Base-by-base conservation (phyloP, 2,797 vertebrate species). In the Spizella passerina region DNA sequence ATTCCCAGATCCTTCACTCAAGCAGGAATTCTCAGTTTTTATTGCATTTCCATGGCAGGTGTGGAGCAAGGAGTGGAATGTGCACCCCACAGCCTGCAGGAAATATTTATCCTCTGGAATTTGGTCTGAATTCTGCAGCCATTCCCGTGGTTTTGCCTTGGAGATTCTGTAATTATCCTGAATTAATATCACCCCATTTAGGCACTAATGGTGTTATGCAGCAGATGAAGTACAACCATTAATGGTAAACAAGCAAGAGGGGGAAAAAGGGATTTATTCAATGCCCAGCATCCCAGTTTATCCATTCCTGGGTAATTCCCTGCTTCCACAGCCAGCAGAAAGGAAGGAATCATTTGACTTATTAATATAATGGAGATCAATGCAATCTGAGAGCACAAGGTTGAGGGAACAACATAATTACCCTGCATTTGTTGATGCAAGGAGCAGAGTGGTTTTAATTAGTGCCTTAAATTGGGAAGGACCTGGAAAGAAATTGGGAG, bases 301-400 rank as follows among this genome's bases (percentile, higher is more conserved):
- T 52, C 83, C 30, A 60, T 71, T 82, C 38, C 69, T 64, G 64
- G 38, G 4, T 50, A 66, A 91, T 88, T 77, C 36, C 44, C 60
- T 63, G 27, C 38, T 66, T 4, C 3, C 5, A 55, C n/a, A 73
- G 68, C 29, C 39, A 34, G 52, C 32, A 89, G 64, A 77, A 88
- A 64, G 18, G 56, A 82, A 85, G 36, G 50, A 63, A 82, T 80
- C 23, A 44, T 87, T 85, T 77, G 82, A 44, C 7, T 94, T 80
- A 80, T 86, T 80, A 82, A 89, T 77, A 30, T 80, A 91, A 94
- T 64, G 82, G 71, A 90, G 93, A 91, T 95, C 96, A 85, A 82
- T 86, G 66, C 8, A 53, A 61, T 73, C 52, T 84, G 63, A 52
- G 82, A 93, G n/a, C 44, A 49, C 59, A 44, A 55, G 85, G 71